Evolutionary conservation across 2,113 vertebrate genomes (phyloP), one percentile per base, ranked within the genome.

Genomic region (Channa maculata): DNA sequence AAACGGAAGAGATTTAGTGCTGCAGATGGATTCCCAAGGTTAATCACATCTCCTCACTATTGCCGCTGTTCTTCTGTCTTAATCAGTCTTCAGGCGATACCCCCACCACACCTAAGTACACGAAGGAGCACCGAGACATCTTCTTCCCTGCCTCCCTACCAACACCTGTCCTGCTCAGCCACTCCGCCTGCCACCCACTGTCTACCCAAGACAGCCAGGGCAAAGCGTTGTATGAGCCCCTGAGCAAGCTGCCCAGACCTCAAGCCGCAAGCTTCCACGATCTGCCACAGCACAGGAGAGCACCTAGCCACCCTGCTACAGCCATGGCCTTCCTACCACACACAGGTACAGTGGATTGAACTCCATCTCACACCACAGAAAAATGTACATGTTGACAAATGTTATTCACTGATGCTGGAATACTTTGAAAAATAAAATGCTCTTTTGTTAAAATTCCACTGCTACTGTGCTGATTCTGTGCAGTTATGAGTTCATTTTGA

Each of bases 61-160:
- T 36, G 1, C 52, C 10, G 37, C 59, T 69, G 66, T 85, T 15
- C 60, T 64, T 77, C 50, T 75, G 48, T 79, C 52, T 89, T 74
- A 45, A 70, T 6, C 87, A 99, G 97, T 86, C 90, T 24, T 87
- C 93, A 1, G 93, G 92, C 68, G 98, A 99, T 62, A 86, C 93
- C 0, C 97, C 97, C 3, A 96, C 94, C 65, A 99, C 97, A 8
- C 97, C 97, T 36, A 99, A 98, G 82, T 95, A 95, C 78, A 90
- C 88, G 1, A 98, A 97, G 92, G 97, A 99, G 65, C 95, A 92
- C 85, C 89, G 95, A 52, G 98, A 99, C 84, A 81, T 93, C 85
- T 97, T 98, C 92, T 98, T 99, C 84, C 95, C 96, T 1, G 72
- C 90, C 4, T 82, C 90, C 0, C 85, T 95, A 59, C 88, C 95